Evolutionary conservation across 2,888 invertebrate genomes (phyloP).

Genomic region (Tricholauxania praeusta): DNA sequence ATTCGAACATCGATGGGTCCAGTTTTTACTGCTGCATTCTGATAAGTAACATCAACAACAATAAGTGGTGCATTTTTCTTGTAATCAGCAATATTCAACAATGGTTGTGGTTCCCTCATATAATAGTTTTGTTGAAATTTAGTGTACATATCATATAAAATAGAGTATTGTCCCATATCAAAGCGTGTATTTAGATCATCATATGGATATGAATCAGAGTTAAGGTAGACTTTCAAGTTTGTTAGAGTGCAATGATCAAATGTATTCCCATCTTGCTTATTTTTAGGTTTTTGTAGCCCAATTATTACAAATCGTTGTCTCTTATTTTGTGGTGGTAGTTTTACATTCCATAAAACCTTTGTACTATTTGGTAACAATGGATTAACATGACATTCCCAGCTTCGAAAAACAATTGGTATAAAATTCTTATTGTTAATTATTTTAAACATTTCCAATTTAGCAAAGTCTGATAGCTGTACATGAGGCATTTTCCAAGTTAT

Average conservation of each 20-base stretch:
- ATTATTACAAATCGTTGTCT: too few relatives aligned
- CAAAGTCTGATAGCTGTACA: not conserved
- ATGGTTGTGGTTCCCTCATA: too few relatives aligned
- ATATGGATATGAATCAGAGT: constrained; percentile 42
- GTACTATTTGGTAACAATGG: not conserved
- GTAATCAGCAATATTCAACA: too few relatives aligned
- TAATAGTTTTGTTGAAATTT: too few relatives aligned
- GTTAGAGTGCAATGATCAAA: constrained; percentile 13
- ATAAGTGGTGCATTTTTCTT: too few relatives aligned
- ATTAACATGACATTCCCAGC: not conserved
- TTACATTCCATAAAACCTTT: constrained; percentile 5
- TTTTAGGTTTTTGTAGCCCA: not conserved
- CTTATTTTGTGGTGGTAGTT: not conserved
- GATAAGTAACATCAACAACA: too few relatives aligned
- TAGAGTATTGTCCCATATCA: constrained; percentile 5
- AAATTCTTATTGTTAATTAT: not conserved
- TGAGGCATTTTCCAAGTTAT: constrained; percentile 15
- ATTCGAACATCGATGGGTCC: too few relatives aligned
- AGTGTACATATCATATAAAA: too few relatives aligned
- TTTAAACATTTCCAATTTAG: constrained; percentile 14
- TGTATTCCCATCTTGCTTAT: not conserved
- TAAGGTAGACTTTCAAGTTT: constrained; percentile 12
- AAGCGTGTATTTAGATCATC: constrained; percentile 43
- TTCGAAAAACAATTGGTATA: not conserved
- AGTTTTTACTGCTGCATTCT: too few relatives aligned